Evolutionary conservation across 2,888 invertebrate species (phyloP).

Genomic region (Dynastes grantii): DNA sequence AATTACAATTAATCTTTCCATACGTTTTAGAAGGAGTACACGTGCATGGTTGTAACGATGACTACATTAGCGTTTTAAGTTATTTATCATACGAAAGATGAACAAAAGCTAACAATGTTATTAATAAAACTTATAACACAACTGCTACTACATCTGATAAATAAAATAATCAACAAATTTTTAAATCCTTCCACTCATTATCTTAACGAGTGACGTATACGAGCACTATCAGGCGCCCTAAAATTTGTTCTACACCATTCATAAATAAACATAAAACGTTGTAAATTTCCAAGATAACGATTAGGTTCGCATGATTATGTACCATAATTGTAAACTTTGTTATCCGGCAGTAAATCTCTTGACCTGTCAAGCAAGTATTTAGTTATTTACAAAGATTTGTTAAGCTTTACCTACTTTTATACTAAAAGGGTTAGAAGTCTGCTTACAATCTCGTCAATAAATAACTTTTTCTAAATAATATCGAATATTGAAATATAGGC

Average conservation of each 20-base stretch:
- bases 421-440: background rate
- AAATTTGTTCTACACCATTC: background rate
- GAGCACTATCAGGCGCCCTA: background rate
- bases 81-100: background rate
- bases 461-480: background rate
- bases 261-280: slow-evolving; percentile 24
- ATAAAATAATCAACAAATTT: background rate
- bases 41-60: background rate
- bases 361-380: slow-evolving; percentile 32
- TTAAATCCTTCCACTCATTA: background rate
- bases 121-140: background rate
- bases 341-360: slow-evolving; percentile 32
- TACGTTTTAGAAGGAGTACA: too few relatives aligned
- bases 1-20: too few relatives aligned
- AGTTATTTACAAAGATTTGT: slow-evolving; percentile 12
- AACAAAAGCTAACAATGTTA: background rate
- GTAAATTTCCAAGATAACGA: slow-evolving; percentile 12
- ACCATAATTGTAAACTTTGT: slow-evolving; percentile 28
- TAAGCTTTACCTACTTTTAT: background rate
- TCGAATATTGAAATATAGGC: background rate
- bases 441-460: background rate
- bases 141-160: background rate
- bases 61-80: background rate
- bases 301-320: background rate
- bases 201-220: background rate